These are phyloP conservation scores for Danio albolineatus DNA, from an alignment of 2,797 vertebrate species.

Conservation along the genomic window DNA sequence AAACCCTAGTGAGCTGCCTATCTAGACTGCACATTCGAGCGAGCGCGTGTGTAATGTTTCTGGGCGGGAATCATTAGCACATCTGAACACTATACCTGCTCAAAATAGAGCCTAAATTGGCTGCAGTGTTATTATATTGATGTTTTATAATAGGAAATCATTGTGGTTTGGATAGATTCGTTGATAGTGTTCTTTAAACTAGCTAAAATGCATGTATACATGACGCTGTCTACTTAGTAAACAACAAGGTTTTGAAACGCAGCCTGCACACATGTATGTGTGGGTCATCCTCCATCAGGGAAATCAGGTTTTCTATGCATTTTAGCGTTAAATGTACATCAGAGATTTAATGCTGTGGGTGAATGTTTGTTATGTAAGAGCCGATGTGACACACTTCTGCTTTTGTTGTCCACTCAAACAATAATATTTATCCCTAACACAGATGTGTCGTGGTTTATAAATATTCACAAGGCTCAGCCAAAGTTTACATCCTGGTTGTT, in stretches of 20 bases:
- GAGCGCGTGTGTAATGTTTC: background rate
- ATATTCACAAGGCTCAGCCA: background rate
- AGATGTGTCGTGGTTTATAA: background rate
- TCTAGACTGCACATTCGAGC: background rate
- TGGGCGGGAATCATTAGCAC: background rate
- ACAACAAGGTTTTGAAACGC: background rate
- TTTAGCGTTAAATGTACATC: background rate
- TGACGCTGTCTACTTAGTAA: background rate
- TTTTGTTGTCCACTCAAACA: background rate
- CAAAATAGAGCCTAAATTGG: background rate
- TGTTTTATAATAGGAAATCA: background rate
- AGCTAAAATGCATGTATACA: background rate
- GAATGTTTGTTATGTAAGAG: conserved; percentile 15
- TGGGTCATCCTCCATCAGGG: background rate
- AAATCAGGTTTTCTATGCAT: background rate
- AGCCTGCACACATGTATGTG: background rate
- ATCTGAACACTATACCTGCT: background rate
- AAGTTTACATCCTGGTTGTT: conserved; percentile 3
- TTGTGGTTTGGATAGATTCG: background rate
- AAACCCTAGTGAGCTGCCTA: background rate
- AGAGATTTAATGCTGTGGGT: background rate
- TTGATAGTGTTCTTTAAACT: background rate
- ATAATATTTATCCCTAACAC: background rate
- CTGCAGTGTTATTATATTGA: no score
- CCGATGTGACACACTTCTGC: background rate